Evolutionary conservation across 2,888 invertebrate species (phyloP), one percentile per base, ranked within the genome.

Genomic region (Andrena dorsata): DNA sequence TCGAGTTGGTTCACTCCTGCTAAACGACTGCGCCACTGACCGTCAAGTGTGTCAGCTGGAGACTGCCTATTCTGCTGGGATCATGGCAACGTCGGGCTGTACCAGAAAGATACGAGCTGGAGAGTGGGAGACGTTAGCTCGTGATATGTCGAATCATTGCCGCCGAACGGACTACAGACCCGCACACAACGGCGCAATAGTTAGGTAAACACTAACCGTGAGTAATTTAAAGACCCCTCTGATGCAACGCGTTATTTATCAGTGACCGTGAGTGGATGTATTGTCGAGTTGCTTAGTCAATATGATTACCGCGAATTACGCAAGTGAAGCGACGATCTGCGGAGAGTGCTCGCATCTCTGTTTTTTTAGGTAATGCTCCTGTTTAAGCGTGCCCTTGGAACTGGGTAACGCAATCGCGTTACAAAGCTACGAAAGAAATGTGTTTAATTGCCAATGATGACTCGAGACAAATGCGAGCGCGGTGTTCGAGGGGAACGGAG

Each of bases 81-180:
- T 28, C 20, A 4, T 20, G 60, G 16, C 32, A 53, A 20, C 26
- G 8, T 20, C 16, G n/a, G 8, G 7, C 1, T 16, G 0, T 16
- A 49, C 10, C 41, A 13, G 23, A 20, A 41, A 7, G 47, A 53
- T 6, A 26, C 4, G 16, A 7, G 10, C 1, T 1, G 1, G 7
- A 4, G 53, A 53, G 79, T 56, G 79, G 71, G 70, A 20, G 41
- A 6, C 2, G 0, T 16, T 8, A 30, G 2, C 32, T 26, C n/a
- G 26, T 1, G 8, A 7, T 10, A 0, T 0, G 16, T 16, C 16
- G 53, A 23, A 30, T 30, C 26, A 7, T 2, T 13, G 3, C 2
- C 2, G 5, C 10, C 0, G 28, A 30, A 2, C n/a, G 2, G 20
- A 20, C 0, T 16, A 6, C 76, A 26, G 20, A 60, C 51, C n/a